Percentiles rank a stretch among this genome's conserved stretches.
phyloP scores from a whole-genome alignment of 2,888 invertebrate genomes.

The Miltochrista miniata region DNA sequence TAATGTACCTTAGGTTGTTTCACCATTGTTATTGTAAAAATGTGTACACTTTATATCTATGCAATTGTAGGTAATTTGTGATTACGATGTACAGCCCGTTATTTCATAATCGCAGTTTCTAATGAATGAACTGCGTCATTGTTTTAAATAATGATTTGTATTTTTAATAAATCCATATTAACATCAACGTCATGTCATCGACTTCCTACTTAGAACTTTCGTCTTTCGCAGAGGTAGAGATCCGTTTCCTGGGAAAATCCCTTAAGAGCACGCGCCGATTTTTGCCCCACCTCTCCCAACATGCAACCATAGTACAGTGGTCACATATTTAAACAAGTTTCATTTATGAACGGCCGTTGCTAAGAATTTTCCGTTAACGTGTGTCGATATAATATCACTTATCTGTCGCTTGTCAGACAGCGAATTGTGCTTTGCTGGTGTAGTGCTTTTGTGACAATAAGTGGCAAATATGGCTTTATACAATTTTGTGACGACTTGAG shows the following conservation, averaged over 20 bases:
- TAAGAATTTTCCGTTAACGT: constrained; percentile 49
- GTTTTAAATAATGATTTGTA: background rate
- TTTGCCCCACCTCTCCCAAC: constrained; percentile 58
- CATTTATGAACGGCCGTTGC: constrained; percentile 67
- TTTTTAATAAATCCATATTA: constrained; percentile 39
- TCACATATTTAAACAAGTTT: constrained; percentile 75
- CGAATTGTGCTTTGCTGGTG: constrained; percentile 26
- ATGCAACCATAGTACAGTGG: constrained; percentile 53
- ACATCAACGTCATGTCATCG: constrained; percentile 35
- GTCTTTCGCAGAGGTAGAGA: constrained; percentile 65
- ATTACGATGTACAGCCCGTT: constrained; percentile 4
- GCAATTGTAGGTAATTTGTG: background rate
- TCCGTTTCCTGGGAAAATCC: constrained; percentile 72
- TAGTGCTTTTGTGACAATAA: constrained; percentile 20
- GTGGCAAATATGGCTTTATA: constrained; percentile 16
- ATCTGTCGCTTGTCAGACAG: constrained; percentile 9
- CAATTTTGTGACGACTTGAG: constrained; percentile 28
- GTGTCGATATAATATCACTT: constrained; percentile 20
- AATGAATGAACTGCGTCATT: background rate
- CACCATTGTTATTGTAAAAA: constrained; percentile 9
- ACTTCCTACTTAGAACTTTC: constrained; percentile 77
- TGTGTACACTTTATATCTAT: constrained; percentile 3
- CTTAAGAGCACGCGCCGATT: constrained; percentile 46
- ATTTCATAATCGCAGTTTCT: constrained; percentile 2
- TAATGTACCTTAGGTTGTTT: constrained; percentile 4